phyloP scores from a whole-genome alignment of 2,888 invertebrate species.

The Cetonia aurata region DNA sequence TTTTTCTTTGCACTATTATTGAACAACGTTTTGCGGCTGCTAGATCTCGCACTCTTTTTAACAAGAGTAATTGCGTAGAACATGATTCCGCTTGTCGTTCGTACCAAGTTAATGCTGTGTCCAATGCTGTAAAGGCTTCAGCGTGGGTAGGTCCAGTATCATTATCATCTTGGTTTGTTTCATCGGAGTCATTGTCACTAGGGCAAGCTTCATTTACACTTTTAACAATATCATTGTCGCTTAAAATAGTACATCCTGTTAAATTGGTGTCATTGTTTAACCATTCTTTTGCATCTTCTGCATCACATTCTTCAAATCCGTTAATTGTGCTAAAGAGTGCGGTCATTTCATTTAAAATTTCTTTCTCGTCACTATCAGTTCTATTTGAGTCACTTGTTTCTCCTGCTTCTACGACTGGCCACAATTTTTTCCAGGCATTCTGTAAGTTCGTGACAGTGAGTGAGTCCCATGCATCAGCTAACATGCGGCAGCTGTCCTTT shows the following conservation, averaged over 20 bases:
- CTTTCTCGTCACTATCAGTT: background rate
- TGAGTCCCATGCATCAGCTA: conserved; percentile 50
- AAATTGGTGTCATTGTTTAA: conserved; percentile 48
- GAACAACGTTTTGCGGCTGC: conserved; percentile 5
- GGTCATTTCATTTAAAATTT: conserved; percentile 18
- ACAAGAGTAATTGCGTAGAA: conserved; percentile 20
- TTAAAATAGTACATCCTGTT: conserved; percentile 45
- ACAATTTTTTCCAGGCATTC: conserved; percentile 52
- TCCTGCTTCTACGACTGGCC: conserved; percentile 12
- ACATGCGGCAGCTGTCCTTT: conserved; percentile 50
- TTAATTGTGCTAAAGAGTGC: conserved; percentile 42
- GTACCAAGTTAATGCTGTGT: conserved; percentile 26
- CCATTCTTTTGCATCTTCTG: conserved; percentile 49
- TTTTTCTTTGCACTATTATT: conserved; percentile 9
- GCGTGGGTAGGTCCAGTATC: background rate
- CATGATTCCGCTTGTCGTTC: conserved; percentile 34
- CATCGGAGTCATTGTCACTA: conserved; percentile 12
- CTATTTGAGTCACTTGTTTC: conserved; percentile 6
- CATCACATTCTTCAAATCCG: conserved; percentile 45
- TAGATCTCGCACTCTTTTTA: conserved; percentile 30
- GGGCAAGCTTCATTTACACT: conserved; percentile 1
- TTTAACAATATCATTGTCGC: conserved; percentile 44
- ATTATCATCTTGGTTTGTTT: conserved; percentile 11
- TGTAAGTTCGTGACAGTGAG: conserved; percentile 45
- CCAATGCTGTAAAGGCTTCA: conserved; percentile 26